Percentiles rank a stretch among this genome's conserved stretches.
Evolutionary conservation across 2,113 vertebrate species (phyloP).

Genomic region (Onychostruthus taczanowskii): DNA sequence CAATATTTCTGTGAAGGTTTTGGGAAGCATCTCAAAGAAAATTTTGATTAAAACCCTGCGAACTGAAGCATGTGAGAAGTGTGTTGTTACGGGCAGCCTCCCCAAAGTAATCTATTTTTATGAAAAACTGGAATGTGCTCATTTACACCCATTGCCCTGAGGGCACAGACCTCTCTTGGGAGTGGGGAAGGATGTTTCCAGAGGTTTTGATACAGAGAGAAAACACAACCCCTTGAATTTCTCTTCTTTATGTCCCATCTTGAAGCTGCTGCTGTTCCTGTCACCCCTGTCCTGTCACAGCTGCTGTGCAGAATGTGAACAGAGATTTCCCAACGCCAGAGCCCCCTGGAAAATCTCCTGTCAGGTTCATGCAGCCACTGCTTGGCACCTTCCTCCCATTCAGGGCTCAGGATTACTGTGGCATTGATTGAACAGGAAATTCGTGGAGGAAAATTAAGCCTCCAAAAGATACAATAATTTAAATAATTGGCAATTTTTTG

Average conservation of each 20-base stretch:
- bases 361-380: neutral
- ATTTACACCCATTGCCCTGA: neutral
- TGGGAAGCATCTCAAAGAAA: neutral
- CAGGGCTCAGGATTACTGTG: neutral
- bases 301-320: neutral
- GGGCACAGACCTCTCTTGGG: neutral
- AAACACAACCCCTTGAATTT: neutral
- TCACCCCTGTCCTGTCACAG: neutral
- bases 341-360: neutral
- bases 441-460: conserved; percentile 51
- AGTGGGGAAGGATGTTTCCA: neutral
- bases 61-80: neutral
- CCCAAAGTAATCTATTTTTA: neutral
- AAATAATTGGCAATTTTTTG: conserved; percentile 47
- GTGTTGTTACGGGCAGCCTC: neutral
- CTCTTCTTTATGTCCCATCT: neutral
- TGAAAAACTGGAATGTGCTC: neutral
- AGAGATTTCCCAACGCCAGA: neutral
- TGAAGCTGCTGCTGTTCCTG: neutral
- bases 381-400: neutral
- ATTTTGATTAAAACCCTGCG: neutral
- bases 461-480: conserved; percentile 63
- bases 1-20: neutral
- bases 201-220: neutral
- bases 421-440: conserved; percentile 39